Evolutionary conservation across 2,113 vertebrate genomes (phyloP).

Genomic region (Nettapus auritus): DNA sequence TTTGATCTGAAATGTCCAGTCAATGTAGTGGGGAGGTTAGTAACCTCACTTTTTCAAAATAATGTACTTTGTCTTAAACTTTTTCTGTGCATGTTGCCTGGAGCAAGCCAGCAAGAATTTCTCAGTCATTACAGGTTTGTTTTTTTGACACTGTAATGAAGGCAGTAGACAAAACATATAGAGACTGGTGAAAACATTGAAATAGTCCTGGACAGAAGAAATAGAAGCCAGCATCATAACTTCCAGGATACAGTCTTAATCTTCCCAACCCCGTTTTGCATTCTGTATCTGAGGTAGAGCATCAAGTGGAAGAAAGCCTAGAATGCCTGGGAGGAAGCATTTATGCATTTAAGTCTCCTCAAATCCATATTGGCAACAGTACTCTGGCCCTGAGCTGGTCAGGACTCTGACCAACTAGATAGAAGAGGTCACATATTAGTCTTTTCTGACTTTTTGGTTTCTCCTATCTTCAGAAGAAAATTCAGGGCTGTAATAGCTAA

Average conservation of each 20-base stretch:
- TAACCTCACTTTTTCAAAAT: neutral
- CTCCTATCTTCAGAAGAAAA: neutral
- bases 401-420: rapidly evolving
- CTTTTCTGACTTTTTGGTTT: neutral
- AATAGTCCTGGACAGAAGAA: neutral
- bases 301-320: neutral
- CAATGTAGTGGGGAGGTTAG: neutral
- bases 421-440: neutral
- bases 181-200: neutral
- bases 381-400: neutral
- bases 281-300: neutral
- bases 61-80: neutral
- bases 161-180: neutral
- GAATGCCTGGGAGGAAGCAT: neutral
- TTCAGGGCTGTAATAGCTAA: neutral
- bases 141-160: neutral
- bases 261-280: neutral
- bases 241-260: neutral
- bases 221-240: neutral
- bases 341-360: neutral
- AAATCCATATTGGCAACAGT: rapidly evolving
- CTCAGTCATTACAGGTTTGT: neutral
- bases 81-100: neutral
- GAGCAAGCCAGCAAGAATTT: neutral
- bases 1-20: neutral